Base-by-base conservation (phyloP, 2,888 invertebrate genomes). In the Euproctis similis region DNA sequence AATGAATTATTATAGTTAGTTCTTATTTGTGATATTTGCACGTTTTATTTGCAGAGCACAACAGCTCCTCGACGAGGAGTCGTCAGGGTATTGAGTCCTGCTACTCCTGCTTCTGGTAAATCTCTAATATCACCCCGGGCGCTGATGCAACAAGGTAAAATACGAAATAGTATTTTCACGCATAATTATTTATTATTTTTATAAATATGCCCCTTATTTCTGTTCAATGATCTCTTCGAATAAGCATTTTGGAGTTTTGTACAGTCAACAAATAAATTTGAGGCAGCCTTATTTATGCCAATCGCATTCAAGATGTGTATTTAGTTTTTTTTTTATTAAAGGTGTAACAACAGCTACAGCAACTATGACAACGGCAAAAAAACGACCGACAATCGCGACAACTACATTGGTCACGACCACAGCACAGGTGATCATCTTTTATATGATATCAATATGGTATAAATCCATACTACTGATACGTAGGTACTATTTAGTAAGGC, bases 61-160 rank as follows among this genome's bases (percentile, higher is more conserved):
- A 44, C 62, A 3, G 59, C 48, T 2, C 44, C 69, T 2, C 61
- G 82, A 20, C 63, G 80, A n/a, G 78, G 81, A 2, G 67, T 82
- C 4, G 78, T 84, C 3, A 56, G 81, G 40, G 82, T 84, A 4
- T 38, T 85, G 18, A 82, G 78, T 55, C 80, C 85, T 0, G 80
- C 82, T 1, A 62, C 75, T 5, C 69, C 70, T 0, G 59, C 76
- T 2, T 59, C 78, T 0, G 82, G 85, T 5, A 85, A 85, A 46
- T 84, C 84, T 7, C 69, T 85, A 5, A 85, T 85, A 42, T 85
- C 85, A n/a, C 85, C 85, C 1, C 51, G 78, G 26, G 84, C 85
- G 2, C 60, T 85, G 8, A 56, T 82, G 65, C 75, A 75, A 10
- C 68, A 70, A 58, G 69, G 81, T 80, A 56, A n/a, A n/a, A n/a